phyloP scores from a whole-genome alignment of 2,888 invertebrate genomes.

The Dorcus hopei region DNA sequence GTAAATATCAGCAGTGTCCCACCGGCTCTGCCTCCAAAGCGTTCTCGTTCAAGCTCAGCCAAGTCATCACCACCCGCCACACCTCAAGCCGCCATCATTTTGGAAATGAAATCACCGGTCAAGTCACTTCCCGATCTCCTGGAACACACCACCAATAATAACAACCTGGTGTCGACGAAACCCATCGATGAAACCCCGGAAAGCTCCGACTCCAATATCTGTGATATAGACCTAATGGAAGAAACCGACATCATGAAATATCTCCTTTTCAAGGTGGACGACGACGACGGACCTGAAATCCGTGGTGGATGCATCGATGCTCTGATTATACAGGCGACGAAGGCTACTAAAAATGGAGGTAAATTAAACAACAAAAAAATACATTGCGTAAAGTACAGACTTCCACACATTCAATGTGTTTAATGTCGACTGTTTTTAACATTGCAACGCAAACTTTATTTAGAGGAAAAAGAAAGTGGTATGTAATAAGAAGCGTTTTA shows the following conservation, averaged over 20 bases:
- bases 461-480: slow-evolving; percentile 48
- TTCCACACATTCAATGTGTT: not conserved
- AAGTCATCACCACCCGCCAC: slow-evolving; percentile 49
- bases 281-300: slow-evolving; percentile 87
- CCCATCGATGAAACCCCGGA: slow-evolving; percentile 6
- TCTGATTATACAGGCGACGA: slow-evolving; percentile 92
- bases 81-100: slow-evolving; percentile 49
- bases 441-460: too few relatives aligned
- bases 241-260: slow-evolving; percentile 78
- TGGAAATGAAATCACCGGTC: slow-evolving; percentile 36
- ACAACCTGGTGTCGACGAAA: slow-evolving; percentile 3
- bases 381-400: not conserved
- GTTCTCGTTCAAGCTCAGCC: slow-evolving; percentile 53
- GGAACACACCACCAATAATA: slow-evolving; percentile 39
- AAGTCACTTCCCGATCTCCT: slow-evolving; percentile 45
- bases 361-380: not conserved
- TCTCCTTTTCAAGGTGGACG: slow-evolving; percentile 73
- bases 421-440: slow-evolving; percentile 2
- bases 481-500: slow-evolving; percentile 25
- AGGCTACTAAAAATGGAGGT: slow-evolving; percentile 79
- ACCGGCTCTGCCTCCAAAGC: slow-evolving; percentile 62
- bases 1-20: slow-evolving; percentile 46
- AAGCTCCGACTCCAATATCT: slow-evolving; percentile 24
- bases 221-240: slow-evolving; percentile 64
- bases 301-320: slow-evolving; percentile 93